Conservation (phyloP, 30 jellyfish, hydroid and myxozoan genomes). For the Hydractinia symbiolongicarpus region DNA sequence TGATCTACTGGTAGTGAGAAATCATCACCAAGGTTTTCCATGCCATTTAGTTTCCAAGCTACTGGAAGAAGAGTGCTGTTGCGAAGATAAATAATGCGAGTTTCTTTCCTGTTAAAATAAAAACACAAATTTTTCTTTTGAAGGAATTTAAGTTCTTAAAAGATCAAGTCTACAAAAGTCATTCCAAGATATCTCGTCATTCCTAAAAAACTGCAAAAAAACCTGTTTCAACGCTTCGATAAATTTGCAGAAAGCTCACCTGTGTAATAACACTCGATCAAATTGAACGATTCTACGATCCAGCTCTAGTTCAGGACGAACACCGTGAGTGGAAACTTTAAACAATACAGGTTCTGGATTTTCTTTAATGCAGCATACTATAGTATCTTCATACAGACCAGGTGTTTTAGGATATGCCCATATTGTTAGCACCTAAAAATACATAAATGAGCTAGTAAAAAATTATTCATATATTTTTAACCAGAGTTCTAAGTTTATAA, state of each 20-base stretch:
- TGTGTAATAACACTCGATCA: conserved; percentile 90
- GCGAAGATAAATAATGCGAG: conserved; percentile 79
- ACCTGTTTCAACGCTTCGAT: neutral
- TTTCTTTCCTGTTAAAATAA: conserved; percentile 60
- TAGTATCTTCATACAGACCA: conserved; percentile 76
- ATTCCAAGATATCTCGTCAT: neutral
- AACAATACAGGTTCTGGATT: conserved; percentile 92
- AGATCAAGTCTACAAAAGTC: neutral
- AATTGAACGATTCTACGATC: conserved; percentile 72
- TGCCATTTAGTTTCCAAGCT: conserved; percentile 93
- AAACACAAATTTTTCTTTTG: neutral
- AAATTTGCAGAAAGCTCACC: conserved; percentile 28
- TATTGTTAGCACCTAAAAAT: conserved; percentile 48
- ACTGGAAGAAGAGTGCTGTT: conserved; percentile 90
- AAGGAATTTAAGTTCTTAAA: neutral
- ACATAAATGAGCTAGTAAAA: neutral
- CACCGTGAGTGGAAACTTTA: conserved; percentile 84
- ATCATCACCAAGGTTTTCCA: conserved; percentile 98
- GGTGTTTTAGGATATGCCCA: conserved; percentile 99
- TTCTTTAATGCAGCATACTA: conserved; percentile 80
- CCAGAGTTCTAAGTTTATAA: neutral
- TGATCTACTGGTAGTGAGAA: conserved; percentile 80
- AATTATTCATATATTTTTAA: no score
- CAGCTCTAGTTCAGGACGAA: conserved; percentile 91
- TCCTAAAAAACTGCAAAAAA: no score